Evolutionary conservation across 2,113 vertebrate species (phyloP).

Genomic region (Girardinichthys multiradiatus): DNA sequence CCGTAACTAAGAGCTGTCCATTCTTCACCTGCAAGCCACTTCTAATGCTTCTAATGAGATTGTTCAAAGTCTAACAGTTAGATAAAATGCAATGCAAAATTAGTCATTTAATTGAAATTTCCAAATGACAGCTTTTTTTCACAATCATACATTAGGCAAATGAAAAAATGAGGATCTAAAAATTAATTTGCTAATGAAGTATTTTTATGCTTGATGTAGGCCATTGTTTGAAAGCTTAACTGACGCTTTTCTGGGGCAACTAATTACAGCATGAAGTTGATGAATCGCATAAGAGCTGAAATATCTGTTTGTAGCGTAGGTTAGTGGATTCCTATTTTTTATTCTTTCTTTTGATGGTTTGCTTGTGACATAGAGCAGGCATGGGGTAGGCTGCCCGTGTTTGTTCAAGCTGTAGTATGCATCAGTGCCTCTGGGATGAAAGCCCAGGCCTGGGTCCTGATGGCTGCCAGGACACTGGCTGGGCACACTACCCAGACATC

Average conservation of each 20-base stretch:
- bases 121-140: slow-evolving; percentile 2
- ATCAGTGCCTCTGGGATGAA: slow-evolving; percentile 64
- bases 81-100: background rate
- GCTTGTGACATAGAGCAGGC: slow-evolving; percentile 51
- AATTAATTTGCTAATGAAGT: slow-evolving; percentile 41
- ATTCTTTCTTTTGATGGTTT: background rate
- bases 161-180: slow-evolving; percentile 11
- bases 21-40: slow-evolving; percentile 34
- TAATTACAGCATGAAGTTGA: slow-evolving; percentile 3
- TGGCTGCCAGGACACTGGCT: slow-evolving; percentile 64
- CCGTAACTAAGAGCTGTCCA: slow-evolving; percentile 47
- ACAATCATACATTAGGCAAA: slow-evolving; percentile 18
- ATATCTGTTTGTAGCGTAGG: background rate
- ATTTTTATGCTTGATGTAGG: slow-evolving; percentile 28
- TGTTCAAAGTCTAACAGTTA: background rate
- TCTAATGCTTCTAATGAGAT: slow-evolving; percentile 24
- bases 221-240: slow-evolving; percentile 25
- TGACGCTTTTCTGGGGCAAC: slow-evolving; percentile 25
- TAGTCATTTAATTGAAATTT: slow-evolving; percentile 8
- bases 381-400: slow-evolving; percentile 53
- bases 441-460: slow-evolving; percentile 56
- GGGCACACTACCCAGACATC: slow-evolving; percentile 64
- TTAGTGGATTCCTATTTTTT: slow-evolving; percentile 5
- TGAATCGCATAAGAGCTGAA: slow-evolving; percentile 15
- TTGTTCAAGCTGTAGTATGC: slow-evolving; percentile 68